Evolutionary conservation across 2,888 invertebrate species (phyloP).

Genomic region (Lasioglossum marginatum): DNA sequence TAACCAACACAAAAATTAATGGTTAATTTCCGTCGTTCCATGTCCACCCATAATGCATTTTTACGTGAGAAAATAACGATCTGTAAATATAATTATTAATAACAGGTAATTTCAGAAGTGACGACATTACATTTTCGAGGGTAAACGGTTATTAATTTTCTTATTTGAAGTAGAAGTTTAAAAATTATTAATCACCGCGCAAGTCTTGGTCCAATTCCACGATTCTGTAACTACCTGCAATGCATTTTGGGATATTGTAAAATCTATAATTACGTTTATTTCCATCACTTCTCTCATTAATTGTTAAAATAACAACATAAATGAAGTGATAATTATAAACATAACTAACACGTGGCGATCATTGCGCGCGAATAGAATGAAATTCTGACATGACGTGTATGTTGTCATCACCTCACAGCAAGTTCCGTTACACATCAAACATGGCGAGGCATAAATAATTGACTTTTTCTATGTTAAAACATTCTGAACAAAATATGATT

Average conservation of each 20-base stretch:
- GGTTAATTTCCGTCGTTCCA: slow-evolving; percentile 77
- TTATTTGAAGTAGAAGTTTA: slow-evolving; percentile 57
- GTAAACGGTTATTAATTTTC: slow-evolving; percentile 32
- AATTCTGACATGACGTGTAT: slow-evolving; percentile 66
- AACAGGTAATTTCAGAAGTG: slow-evolving; percentile 19
- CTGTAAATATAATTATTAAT: slow-evolving; percentile 41
- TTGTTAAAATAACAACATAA: slow-evolving; percentile 56
- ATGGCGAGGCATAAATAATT: slow-evolving; percentile 70
- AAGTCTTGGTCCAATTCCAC: slow-evolving; percentile 71
- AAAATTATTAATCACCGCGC: slow-evolving; percentile 69
- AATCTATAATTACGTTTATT: slow-evolving; percentile 75
- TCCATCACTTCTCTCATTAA: slow-evolving; percentile 43
- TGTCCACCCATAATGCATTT: slow-evolving; percentile 78
- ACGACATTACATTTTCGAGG: slow-evolving; percentile 33
- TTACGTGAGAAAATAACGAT: slow-evolving; percentile 34
- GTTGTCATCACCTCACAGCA: slow-evolving; percentile 62
- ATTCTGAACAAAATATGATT: slow-evolving; percentile 10
- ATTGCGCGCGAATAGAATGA: slow-evolving; percentile 49
- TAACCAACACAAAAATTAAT: slow-evolving; percentile 72
- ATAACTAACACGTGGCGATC: slow-evolving; percentile 48
- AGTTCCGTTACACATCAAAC: slow-evolving; percentile 75
- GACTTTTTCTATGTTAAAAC: slow-evolving; percentile 51
- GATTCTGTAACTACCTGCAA: slow-evolving; percentile 70
- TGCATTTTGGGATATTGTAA: slow-evolving; percentile 75
- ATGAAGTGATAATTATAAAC: slow-evolving; percentile 59